Evolutionary conservation across 2,113 vertebrate species (phyloP).

Genomic region (Bambusicola thoracicus): DNA sequence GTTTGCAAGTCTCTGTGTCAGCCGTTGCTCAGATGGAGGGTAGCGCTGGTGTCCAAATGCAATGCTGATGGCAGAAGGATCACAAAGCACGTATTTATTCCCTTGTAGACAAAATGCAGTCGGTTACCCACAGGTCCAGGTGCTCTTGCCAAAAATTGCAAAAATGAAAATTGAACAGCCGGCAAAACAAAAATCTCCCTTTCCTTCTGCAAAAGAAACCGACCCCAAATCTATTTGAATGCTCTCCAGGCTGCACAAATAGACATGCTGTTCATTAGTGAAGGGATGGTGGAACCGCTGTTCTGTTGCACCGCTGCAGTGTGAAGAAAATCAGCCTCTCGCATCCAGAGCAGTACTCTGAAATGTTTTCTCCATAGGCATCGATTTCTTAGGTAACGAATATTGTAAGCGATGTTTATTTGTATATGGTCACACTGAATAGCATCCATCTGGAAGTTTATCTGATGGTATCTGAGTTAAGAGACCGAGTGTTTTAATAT

Average conservation of each 20-base stretch:
- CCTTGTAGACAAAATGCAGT: background rate
- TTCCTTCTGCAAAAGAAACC: background rate
- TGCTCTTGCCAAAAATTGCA: conserved; percentile 12
- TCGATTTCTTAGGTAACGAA: conserved; percentile 5
- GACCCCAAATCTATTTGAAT: background rate
- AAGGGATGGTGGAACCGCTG: background rate
- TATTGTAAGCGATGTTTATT: background rate
- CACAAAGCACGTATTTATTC: background rate
- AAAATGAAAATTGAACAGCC: background rate
- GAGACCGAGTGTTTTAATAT: background rate
- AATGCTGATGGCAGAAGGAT: background rate
- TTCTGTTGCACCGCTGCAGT: background rate
- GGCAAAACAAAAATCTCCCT: background rate
- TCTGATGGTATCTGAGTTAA: background rate
- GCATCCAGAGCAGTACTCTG: background rate
- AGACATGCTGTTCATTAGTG: background rate
- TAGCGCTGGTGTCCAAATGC: background rate
- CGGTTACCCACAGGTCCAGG: background rate
- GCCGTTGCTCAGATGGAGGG: background rate
- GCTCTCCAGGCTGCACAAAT: background rate
- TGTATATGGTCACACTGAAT: background rate
- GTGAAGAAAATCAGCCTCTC: conserved; percentile 5
- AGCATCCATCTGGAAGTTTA: background rate
- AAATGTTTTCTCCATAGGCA: background rate
- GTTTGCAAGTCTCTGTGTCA: background rate